These are phyloP conservation scores for Cricetomys ansorgei DNA, from an alignment of 2,113 vertebrate species.

Conservation along the genomic window DNA sequence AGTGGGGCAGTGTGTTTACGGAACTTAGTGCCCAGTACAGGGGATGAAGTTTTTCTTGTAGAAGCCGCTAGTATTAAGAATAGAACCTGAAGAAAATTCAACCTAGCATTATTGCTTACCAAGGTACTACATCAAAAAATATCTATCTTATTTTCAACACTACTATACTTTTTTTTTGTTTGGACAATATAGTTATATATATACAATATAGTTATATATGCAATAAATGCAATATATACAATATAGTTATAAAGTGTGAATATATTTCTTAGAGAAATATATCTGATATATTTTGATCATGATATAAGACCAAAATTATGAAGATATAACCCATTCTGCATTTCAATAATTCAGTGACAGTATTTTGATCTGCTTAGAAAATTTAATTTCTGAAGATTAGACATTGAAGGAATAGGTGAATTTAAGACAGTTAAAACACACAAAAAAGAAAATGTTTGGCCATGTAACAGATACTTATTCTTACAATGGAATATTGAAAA, in stretches of 20 bases:
- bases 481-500: background rate
- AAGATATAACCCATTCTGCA: background rate
- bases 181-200: background rate
- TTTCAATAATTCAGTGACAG: background rate
- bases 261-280: background rate
- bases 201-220: no score
- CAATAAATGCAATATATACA: no score
- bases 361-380: background rate
- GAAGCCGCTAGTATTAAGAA: background rate
- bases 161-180: background rate
- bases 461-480: background rate
- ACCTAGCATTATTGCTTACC: background rate
- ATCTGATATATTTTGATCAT: background rate
- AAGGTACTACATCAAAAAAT: background rate
- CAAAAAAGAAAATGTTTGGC: fast-evolving
- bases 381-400: background rate
- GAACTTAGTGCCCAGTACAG: background rate
- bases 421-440: background rate
- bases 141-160: background rate
- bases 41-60: background rate
- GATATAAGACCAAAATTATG: background rate
- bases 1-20: background rate
- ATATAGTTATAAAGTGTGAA: background rate
- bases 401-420: background rate
- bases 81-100: background rate